These are phyloP conservation scores for Palythoa heliodiscus DNA, from an alignment of 92 coral and sea anemone species.

Conservation along the genomic window DNA sequence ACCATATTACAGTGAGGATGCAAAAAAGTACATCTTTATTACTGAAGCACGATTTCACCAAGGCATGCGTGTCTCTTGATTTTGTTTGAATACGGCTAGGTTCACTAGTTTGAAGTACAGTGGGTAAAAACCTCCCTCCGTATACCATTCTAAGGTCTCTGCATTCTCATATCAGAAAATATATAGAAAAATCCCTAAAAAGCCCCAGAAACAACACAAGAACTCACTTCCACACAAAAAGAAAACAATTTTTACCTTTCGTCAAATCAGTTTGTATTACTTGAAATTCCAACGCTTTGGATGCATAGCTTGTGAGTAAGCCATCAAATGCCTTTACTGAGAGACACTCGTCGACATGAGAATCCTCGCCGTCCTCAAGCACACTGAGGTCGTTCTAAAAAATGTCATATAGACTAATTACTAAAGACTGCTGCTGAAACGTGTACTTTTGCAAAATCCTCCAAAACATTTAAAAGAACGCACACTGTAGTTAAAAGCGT, in stretches of 20 bases:
- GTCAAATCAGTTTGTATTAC: constrained; percentile 74
- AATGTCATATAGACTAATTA: background rate
- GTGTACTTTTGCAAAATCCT: no score
- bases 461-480: no score
- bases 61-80: background rate
- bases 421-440: no score
- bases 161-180: no score
- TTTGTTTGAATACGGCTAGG: background rate
- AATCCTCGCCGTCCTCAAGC: constrained; percentile 65
- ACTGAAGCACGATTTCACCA: no score
- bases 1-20: no score
- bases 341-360: constrained; percentile 68
- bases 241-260: constrained; percentile 52
- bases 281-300: constrained; percentile 94
- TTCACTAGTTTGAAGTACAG: background rate
- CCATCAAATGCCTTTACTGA: constrained; percentile 89
- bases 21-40: no score
- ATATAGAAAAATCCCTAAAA: no score
- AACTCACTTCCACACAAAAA: background rate
- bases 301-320: constrained; percentile 74
- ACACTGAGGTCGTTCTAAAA: constrained; percentile 72
- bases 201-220: background rate
- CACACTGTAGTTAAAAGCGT: no score
- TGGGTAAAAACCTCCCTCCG: background rate
- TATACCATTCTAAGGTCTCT: no score